phyloP scores from a whole-genome alignment of 2,888 invertebrate species.

The Trileptium ribeirensis region DNA sequence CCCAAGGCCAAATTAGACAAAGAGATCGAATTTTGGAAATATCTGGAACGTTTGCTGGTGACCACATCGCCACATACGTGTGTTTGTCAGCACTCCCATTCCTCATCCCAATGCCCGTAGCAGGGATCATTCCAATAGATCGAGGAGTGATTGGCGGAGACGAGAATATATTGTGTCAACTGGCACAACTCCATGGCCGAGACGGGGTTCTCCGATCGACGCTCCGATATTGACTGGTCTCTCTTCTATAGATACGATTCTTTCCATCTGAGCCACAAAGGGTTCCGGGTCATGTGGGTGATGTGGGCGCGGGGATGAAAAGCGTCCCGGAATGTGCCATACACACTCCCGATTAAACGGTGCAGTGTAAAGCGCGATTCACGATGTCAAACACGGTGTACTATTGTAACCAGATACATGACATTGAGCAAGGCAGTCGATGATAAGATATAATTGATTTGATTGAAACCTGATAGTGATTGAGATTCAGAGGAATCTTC shows the following conservation, averaged over 20 bases:
- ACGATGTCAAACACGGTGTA: background rate
- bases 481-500: too few relatives aligned
- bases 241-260: background rate
- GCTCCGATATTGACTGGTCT: background rate
- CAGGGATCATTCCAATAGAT: background rate
- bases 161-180: background rate
- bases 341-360: background rate
- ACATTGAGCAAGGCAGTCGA: too few relatives aligned
- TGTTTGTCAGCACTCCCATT: background rate
- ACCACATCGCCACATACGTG: background rate
- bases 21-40: background rate
- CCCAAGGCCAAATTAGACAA: background rate
- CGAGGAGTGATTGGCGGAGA: background rate
- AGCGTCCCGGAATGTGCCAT: background rate
- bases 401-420: background rate
- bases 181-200: background rate
- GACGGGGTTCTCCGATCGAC: background rate
- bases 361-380: background rate
- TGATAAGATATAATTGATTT: too few relatives aligned
- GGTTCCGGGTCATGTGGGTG: background rate
- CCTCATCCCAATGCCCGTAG: background rate
- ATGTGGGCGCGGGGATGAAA: background rate
- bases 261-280: background rate
- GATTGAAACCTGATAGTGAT: background rate
- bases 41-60: background rate